Percentiles rank a stretch among this genome's conserved stretches.
These are phyloP conservation scores for Netelia fuscicornis DNA, from an alignment of 2,888 invertebrate genomes.

Conservation along the genomic window DNA sequence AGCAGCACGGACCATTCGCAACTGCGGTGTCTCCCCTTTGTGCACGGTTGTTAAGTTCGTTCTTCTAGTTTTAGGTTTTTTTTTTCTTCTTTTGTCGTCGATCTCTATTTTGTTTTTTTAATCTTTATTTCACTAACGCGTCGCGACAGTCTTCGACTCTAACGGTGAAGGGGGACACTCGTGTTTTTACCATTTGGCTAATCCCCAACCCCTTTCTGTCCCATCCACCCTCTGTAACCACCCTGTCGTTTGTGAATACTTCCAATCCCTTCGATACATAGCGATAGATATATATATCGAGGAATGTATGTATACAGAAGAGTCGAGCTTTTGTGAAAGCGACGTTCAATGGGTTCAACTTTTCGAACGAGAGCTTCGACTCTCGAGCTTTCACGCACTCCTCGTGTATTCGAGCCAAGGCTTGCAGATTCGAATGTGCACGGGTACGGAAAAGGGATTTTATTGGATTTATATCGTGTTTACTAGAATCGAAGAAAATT, in stretches of 20 bases:
- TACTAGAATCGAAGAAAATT: neutral
- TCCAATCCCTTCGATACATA: constrained; percentile 6
- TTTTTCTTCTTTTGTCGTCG: neutral
- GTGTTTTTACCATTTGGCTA: neutral
- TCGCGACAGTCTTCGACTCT: neutral
- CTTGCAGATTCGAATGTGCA: neutral
- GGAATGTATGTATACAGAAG: neutral
- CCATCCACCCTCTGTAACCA: neutral
- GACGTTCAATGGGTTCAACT: constrained; percentile 34
- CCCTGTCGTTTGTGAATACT: neutral
- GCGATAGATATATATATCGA: neutral
- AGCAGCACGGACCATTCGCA: neutral
- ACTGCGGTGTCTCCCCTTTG: neutral
- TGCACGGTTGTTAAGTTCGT: neutral
- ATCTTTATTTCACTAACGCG: neutral
- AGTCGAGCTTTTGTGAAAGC: constrained; percentile 31
- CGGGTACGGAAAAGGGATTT: neutral
- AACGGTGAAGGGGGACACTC: neutral
- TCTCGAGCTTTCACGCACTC: constrained; percentile 29
- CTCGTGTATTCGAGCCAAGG: neutral
- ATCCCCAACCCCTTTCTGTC: neutral
- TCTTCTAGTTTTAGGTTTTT: neutral
- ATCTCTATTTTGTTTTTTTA: neutral
- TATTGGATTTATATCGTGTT: neutral
- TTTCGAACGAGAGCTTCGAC: constrained; percentile 39